Evolutionary conservation across 64 coral and sea anemone genomes (phyloP).

Genomic region (Dendronephthya gigantea): DNA sequence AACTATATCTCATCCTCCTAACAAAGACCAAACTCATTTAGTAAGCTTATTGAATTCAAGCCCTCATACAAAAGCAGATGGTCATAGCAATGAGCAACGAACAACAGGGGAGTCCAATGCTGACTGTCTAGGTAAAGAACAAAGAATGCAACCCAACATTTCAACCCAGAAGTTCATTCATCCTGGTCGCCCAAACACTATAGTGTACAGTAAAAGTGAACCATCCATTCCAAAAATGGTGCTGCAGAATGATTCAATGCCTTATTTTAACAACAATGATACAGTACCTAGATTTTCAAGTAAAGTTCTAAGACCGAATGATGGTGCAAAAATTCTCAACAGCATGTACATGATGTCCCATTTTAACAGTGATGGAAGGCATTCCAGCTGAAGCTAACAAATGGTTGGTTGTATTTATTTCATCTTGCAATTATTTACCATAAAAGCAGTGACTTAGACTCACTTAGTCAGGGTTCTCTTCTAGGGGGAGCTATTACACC

Average conservation of each 20-base stretch:
- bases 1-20: neutral
- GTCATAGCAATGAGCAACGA: too few species aligned
- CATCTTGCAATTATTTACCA: neutral
- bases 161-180: neutral
- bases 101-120: too few species aligned
- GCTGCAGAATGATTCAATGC: neutral
- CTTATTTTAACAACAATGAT: neutral
- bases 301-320: neutral
- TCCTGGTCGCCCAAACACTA: neutral
- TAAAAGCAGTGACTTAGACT: too few species aligned
- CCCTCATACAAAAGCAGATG: too few species aligned
- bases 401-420: neutral
- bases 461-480: too few species aligned
- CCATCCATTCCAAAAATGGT: neutral
- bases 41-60: neutral
- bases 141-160: neutral
- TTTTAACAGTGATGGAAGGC: neutral
- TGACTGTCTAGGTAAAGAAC: neutral
- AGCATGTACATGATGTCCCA: neutral
- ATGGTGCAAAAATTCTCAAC: neutral
- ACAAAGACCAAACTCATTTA: neutral
- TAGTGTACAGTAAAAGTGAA: neutral
- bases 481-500: too few species aligned
- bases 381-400: neutral
- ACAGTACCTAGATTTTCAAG: neutral